phyloP scores from a whole-genome alignment of 2,797 vertebrate species.

The Epinephelus malabaricus region DNA sequence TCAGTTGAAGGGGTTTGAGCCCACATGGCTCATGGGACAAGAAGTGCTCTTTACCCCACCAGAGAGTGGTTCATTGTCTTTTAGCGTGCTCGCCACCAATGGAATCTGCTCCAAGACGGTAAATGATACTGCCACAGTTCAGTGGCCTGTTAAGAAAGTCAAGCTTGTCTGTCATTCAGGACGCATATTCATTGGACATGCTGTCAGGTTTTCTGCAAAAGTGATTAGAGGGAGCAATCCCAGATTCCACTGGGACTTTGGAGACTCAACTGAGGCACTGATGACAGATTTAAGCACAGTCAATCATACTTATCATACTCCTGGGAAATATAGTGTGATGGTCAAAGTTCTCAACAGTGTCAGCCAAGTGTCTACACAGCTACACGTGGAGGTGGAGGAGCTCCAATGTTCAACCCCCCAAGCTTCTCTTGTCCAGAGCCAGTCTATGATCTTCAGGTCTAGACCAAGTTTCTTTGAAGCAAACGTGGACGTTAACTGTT shows the following conservation, averaged over 20 bases:
- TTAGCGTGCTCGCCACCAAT: constrained; percentile 79
- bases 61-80: constrained; percentile 75
- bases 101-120: constrained; percentile 76
- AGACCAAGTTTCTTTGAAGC: constrained; percentile 84
- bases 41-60: constrained; percentile 77
- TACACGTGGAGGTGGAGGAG: constrained; percentile 71
- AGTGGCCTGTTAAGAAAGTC: constrained; percentile 76
- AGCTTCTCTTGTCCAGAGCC: constrained; percentile 72
- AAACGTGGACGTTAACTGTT: constrained; percentile 81
- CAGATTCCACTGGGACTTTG: constrained; percentile 84
- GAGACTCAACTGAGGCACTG: constrained; percentile 65
- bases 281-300: constrained; percentile 56
- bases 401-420: constrained; percentile 78
- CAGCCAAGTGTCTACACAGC: constrained; percentile 70
- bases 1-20: constrained; percentile 59
- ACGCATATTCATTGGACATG: constrained; percentile 74
- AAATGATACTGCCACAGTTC: constrained; percentile 65
- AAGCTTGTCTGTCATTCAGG: constrained; percentile 67
- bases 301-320: constrained; percentile 72
- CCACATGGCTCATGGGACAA: constrained; percentile 69
- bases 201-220: constrained; percentile 68
- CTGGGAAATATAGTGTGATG: constrained; percentile 71
- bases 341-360: constrained; percentile 83
- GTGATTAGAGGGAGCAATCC: constrained; percentile 75
- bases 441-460: constrained; percentile 74